Conservation (phyloP, 2,113 vertebrate species). For the Indicator maculatus region DNA sequence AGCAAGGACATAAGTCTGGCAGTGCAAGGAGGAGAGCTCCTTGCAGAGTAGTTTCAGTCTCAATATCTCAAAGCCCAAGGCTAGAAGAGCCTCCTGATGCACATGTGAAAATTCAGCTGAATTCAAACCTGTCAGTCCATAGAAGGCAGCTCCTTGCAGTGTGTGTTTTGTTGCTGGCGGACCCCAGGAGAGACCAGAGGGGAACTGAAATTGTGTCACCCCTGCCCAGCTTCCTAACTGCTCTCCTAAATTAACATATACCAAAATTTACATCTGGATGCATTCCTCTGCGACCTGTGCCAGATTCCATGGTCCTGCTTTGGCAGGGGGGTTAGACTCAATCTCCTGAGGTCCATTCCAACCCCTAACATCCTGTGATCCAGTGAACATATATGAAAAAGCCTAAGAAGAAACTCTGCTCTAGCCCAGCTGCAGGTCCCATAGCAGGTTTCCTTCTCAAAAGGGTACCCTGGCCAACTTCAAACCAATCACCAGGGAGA, state of each 20-base stretch:
- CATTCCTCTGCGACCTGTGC: no score
- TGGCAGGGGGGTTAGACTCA: no score
- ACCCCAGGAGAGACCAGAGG: not conserved
- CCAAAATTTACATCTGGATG: no score
- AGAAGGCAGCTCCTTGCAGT: not conserved
- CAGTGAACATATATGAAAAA: not conserved
- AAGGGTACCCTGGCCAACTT: not conserved
- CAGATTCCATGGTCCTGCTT: no score
- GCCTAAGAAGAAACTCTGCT: not conserved
- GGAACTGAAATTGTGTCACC: not conserved
- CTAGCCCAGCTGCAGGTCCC: not conserved
- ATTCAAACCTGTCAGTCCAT: not conserved
- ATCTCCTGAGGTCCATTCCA: no score
- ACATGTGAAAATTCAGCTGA: not conserved
- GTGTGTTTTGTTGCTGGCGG: not conserved
- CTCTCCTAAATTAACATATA: not conserved
- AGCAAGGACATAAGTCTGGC: accelerated
- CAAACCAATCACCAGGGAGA: not conserved
- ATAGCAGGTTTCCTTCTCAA: not conserved
- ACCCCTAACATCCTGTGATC: no score
- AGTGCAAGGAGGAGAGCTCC: not conserved
- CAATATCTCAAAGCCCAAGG: not conserved
- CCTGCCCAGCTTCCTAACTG: not conserved
- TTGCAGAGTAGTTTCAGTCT: not conserved
- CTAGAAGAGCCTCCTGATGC: not conserved